A percentile compares a stretch with the other conserved stretches of the same genome.
Evolutionary conservation across 2,797 vertebrate genomes (phyloP).

Genomic region (Brachymystax lenok): DNA sequence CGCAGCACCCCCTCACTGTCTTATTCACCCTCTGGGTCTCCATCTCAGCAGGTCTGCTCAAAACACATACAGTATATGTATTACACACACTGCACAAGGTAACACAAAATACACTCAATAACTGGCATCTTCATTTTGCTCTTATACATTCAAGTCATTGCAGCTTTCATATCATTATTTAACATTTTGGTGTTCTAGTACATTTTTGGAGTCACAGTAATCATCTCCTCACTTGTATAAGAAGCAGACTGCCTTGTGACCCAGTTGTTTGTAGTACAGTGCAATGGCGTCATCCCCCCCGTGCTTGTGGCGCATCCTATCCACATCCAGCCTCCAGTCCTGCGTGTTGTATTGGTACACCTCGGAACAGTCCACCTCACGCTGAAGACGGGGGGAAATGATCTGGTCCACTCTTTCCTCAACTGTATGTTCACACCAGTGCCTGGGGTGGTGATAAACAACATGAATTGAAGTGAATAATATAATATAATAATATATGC

Average conservation of each 20-base stretch:
- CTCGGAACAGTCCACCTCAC: constrained; percentile 78
- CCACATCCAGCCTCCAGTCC: constrained; percentile 83
- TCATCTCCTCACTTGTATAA: constrained; percentile 83
- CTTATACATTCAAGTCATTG: neutral
- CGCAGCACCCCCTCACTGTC: constrained; percentile 80
- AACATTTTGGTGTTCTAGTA: neutral
- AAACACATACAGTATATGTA: neutral
- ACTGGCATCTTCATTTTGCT: neutral
- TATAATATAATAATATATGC: neutral
- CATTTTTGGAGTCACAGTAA: no score
- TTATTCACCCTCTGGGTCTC: constrained; percentile 71
- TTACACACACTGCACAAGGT: neutral
- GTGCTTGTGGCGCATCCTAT: constrained; percentile 67
- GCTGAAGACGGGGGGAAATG: constrained; percentile 77
- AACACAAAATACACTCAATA: neutral
- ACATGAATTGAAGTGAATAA: neutral
- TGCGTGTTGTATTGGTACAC: constrained; percentile 81
- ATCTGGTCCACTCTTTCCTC: constrained; percentile 74
- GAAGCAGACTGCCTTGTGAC: constrained; percentile 72
- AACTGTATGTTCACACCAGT: constrained; percentile 81
- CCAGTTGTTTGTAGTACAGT: constrained; percentile 62
- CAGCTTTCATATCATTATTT: neutral
- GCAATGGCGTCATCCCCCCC: constrained; percentile 70
- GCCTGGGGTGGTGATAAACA: constrained; percentile 65
- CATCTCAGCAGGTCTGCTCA: constrained; percentile 75